These are phyloP conservation scores for Amblyraja radiata DNA, from an alignment of 2,797 vertebrate species.

Conservation along the genomic window DNA sequence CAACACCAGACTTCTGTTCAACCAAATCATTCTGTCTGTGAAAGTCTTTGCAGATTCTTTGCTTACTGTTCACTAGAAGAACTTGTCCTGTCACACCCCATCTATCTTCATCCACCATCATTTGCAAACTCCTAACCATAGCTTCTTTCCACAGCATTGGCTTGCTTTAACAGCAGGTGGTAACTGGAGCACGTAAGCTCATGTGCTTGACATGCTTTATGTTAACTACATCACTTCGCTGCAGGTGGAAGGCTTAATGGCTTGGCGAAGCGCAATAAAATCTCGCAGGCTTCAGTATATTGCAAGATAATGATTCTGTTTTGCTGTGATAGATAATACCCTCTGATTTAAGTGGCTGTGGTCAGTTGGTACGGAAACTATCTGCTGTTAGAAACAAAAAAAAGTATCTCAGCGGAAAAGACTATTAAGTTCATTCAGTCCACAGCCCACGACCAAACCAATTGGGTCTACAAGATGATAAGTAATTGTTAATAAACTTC, in stretches of 20 bases:
- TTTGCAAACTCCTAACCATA: not conserved
- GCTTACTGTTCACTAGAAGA: not conserved
- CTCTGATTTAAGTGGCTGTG: not conserved
- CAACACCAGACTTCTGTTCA: not conserved
- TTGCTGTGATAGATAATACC: not conserved
- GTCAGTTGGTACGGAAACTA: not conserved
- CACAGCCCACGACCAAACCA: not conserved
- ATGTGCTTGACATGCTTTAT: not conserved
- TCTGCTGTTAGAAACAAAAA: not conserved
- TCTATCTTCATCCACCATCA: not conserved
- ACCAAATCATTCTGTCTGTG: not conserved
- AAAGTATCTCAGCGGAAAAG: not conserved
- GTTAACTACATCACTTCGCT: not conserved
- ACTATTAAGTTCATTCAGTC: not conserved
- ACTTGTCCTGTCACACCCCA: not conserved
- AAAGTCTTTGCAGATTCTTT: not conserved
- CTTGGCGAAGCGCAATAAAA: not conserved
- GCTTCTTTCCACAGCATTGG: not conserved
- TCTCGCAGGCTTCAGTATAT: not conserved
- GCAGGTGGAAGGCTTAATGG: not conserved
- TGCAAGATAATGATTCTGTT: not conserved
- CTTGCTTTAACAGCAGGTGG: not conserved
- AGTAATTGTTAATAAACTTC: not conserved
- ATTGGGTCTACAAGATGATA: not conserved
- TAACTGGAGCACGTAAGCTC: not conserved